Evolutionary conservation across 2,113 vertebrate species (phyloP).

Genomic region (Colaptes auratus): DNA sequence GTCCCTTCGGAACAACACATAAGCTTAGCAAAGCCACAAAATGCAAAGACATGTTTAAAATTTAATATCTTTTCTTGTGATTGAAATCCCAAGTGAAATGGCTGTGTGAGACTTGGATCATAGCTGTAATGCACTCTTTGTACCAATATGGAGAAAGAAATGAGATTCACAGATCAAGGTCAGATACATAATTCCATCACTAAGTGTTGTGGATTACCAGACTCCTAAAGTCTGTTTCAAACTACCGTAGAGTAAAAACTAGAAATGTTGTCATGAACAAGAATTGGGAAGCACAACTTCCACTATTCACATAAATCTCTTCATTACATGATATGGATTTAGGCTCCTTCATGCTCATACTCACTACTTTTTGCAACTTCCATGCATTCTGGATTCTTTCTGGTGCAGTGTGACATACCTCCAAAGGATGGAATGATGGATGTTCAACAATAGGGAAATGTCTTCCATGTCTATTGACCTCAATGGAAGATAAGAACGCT

Average conservation of each 20-base stretch:
- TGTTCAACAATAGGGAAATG: accelerated
- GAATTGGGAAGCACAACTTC: not conserved
- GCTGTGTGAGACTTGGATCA: not conserved
- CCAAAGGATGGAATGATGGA: not conserved
- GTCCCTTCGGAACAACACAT: not conserved
- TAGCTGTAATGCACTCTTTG: not conserved
- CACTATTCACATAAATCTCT: not conserved
- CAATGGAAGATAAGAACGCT: not conserved
- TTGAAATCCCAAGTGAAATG: not conserved
- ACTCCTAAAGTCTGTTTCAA: not conserved
- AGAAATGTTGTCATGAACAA: not conserved
- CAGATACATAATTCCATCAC: not conserved
- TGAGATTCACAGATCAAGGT: not conserved
- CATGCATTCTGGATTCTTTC: not conserved
- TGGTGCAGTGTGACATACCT: not conserved
- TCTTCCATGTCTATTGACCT: not conserved
- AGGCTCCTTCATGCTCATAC: not conserved
- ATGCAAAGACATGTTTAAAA: not conserved
- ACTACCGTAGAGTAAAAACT: not conserved
- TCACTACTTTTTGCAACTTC: not conserved
- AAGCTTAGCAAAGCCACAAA: not conserved
- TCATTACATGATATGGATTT: not conserved
- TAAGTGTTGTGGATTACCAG: not conserved
- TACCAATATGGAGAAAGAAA: not conserved
- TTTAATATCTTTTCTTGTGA: accelerated